phyloP scores from a whole-genome alignment of 92 coral and sea anemone genomes.

The Epizoanthus rinbou region DNA sequence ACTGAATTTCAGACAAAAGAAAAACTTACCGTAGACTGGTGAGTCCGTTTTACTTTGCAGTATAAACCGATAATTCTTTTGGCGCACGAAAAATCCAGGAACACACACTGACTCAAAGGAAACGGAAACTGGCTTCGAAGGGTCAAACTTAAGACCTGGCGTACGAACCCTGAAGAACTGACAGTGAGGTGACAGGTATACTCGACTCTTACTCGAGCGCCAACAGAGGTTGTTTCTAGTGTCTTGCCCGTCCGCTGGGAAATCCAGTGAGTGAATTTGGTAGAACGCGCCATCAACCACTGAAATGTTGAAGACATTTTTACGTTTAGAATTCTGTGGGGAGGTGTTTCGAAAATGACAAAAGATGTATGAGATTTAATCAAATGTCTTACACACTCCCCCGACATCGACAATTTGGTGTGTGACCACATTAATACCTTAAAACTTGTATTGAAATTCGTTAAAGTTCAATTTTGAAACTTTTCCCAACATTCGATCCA shows the following conservation, averaged over 20 bases:
- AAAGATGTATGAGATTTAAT: no score
- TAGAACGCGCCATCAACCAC: conserved; percentile 75
- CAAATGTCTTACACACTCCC: no score
- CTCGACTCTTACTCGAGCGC: conserved; percentile 68
- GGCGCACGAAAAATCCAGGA: conserved; percentile 79
- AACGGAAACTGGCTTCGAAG: conserved; percentile 55
- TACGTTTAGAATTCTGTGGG: no score
- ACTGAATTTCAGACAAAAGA: no score
- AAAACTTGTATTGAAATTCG: no score
- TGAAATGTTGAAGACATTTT: conserved; percentile 11
- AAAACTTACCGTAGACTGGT: conserved; percentile 15
- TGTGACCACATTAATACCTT: no score
- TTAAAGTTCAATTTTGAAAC: no score
- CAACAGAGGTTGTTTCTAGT: conserved; percentile 77
- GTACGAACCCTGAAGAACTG: conserved; percentile 62
- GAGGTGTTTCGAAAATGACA: no score
- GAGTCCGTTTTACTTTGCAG: conserved; percentile 40
- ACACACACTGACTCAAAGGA: conserved; percentile 83
- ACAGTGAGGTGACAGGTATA: conserved; percentile 57
- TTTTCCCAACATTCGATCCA: no score
- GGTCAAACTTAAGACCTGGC: conserved; percentile 28
- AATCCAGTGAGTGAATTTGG: conserved; percentile 72
- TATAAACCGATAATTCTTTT: conserved; percentile 76
- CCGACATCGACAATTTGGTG: no score
- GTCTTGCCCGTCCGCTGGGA: conserved; percentile 80